These are phyloP conservation scores for Lycaena phlaeas DNA, from an alignment of 2,888 invertebrate species.

Conservation along the genomic window DNA sequence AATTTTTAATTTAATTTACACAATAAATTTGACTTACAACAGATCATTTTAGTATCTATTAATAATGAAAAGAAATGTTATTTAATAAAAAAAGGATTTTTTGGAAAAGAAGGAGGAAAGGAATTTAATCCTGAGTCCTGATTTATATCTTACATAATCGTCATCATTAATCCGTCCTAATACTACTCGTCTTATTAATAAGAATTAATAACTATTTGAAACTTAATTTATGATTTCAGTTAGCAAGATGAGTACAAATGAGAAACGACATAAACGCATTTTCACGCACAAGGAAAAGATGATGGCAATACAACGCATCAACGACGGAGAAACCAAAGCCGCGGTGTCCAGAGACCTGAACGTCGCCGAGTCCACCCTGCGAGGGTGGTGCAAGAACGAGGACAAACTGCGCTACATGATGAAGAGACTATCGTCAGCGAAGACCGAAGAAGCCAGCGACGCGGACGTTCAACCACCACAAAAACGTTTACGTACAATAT, in stretches of 20 bases:
- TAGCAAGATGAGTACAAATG: conserved; percentile 79
- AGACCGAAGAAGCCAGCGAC: conserved; percentile 75
- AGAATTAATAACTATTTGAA: too few relatives aligned
- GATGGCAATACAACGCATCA: conserved; percentile 85
- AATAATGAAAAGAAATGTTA: too few relatives aligned
- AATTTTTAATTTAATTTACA: too few relatives aligned
- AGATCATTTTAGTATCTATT: too few relatives aligned
- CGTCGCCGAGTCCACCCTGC: conserved; percentile 87
- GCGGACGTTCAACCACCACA: conserved; percentile 59
- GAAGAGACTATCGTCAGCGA: conserved; percentile 80
- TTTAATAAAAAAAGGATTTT: too few relatives aligned
- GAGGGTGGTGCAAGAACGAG: conserved; percentile 92
- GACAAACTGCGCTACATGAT: conserved; percentile 80
- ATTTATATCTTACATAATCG: too few relatives aligned
- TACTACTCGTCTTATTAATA: too few relatives aligned
- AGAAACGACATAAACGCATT: conserved; percentile 85
- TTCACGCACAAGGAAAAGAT: conserved; percentile 85
- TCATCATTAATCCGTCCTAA: too few relatives aligned
- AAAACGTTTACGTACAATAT: conserved; percentile 62
- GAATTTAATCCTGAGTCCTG: too few relatives aligned
- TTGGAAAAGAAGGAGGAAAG: too few relatives aligned
- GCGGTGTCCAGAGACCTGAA: conserved; percentile 89
- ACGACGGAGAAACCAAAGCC: conserved; percentile 89
- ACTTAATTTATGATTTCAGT: too few relatives aligned
- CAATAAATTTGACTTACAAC: too few relatives aligned